Evolutionary conservation across 2,888 invertebrate species (phyloP).

Genomic region (Sesamia inferens): DNA sequence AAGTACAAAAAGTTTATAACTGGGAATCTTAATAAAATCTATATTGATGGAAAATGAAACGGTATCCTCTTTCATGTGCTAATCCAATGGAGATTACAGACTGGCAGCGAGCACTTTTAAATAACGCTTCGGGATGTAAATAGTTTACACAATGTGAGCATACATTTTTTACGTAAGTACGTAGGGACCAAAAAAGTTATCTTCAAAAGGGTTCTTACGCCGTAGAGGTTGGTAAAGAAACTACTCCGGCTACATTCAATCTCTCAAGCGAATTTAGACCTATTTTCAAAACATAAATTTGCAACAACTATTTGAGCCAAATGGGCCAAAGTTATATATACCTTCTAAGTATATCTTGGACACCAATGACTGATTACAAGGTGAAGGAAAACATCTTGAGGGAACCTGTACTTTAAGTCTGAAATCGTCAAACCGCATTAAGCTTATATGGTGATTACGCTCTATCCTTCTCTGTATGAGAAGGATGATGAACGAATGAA

Average conservation of each 20-base stretch:
- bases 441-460: no score
- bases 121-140: constrained; percentile 14
- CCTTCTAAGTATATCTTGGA: no score
- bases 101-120: constrained; percentile 12
- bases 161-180: background rate
- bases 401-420: no score
- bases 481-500: no score
- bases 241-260: background rate
- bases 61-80: constrained; percentile 55
- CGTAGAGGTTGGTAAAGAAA: background rate
- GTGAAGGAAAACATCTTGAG: no score
- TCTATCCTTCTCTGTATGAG: no score
- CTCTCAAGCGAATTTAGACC: background rate
- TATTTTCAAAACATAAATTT: background rate
- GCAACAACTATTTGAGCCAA: background rate
- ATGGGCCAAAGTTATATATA: no score
- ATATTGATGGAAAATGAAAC: constrained; percentile 50
- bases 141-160: constrained; percentile 19
- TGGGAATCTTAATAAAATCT: constrained; percentile 54
- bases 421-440: no score
- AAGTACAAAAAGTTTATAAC: constrained; percentile 35
- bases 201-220: background rate
- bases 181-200: no score
- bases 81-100: constrained; percentile 57
- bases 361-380: no score